phyloP scores from a whole-genome alignment of 2,888 invertebrate species.

The Julus scandinavius region DNA sequence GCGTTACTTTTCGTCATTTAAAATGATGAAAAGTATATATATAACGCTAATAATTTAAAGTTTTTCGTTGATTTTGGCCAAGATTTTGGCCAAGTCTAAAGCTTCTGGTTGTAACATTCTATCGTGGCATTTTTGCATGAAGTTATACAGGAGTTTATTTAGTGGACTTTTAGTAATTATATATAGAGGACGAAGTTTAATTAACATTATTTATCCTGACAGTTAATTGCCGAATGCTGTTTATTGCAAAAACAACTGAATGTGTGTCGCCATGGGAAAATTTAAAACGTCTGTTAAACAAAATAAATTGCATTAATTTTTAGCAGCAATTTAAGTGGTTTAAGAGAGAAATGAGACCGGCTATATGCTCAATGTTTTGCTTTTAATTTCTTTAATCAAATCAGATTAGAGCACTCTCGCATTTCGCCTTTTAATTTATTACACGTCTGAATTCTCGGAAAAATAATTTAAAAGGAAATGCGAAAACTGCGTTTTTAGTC shows the following conservation, averaged over 20 bases:
- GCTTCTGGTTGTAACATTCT: too few relatives aligned
- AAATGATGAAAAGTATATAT: too few relatives aligned
- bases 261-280: not conserved
- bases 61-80: not conserved
- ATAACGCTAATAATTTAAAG: too few relatives aligned
- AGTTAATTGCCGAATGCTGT: conserved; percentile 10
- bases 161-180: too few relatives aligned
- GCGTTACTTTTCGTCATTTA: too few relatives aligned
- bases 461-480: conserved; percentile 31
- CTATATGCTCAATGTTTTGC: not conserved
- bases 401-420: not conserved
- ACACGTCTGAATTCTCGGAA: not conserved
- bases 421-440: conserved; percentile 38
- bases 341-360: not conserved
- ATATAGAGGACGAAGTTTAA: not conserved
- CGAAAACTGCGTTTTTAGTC: conserved; percentile 30
- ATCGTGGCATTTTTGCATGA: not conserved
- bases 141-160: not conserved
- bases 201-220: conserved; percentile 2
- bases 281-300: conserved; percentile 30
- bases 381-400: conserved; percentile 22
- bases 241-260: not conserved
- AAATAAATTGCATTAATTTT: conserved; percentile 29
- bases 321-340: not conserved
- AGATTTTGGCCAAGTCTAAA: not conserved